phyloP scores from a whole-genome alignment of 2,888 invertebrate genomes.

The Hyposoter didymator region DNA sequence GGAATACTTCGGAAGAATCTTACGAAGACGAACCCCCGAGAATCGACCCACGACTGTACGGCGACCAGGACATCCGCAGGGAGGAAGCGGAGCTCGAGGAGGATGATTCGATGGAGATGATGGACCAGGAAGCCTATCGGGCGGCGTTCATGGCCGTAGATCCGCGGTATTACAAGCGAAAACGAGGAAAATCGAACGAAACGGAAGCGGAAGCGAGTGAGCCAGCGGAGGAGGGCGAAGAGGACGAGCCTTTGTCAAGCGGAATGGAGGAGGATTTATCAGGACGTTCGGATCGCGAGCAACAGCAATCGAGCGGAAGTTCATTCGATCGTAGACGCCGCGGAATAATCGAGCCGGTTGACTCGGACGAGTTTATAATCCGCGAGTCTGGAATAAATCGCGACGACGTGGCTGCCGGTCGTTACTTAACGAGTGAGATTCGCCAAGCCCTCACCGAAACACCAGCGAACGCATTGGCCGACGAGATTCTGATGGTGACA shows the following conservation, averaged over 20 bases:
- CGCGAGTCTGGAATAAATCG: constrained; percentile 93
- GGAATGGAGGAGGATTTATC: constrained; percentile 76
- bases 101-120: constrained; percentile 22
- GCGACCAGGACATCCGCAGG: constrained; percentile 69
- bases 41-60: constrained; percentile 76
- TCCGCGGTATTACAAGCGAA: constrained; percentile 55
- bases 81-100: background rate
- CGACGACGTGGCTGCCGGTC: constrained; percentile 92
- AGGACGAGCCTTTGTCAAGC: constrained; percentile 71
- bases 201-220: constrained; percentile 40
- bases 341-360: constrained; percentile 93
- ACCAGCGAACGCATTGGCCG: constrained; percentile 87
- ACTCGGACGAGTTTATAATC: constrained; percentile 94
- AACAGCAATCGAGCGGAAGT: constrained; percentile 87
- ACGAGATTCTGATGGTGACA: constrained; percentile 81
- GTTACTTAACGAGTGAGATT: constrained; percentile 92
- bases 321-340: constrained; percentile 86
- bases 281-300: constrained; percentile 84
- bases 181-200: background rate
- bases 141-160: constrained; percentile 67
- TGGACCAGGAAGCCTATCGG: constrained; percentile 63
- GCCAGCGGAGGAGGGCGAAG: constrained; percentile 55
- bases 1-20: constrained; percentile 69
- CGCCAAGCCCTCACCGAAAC: constrained; percentile 90
- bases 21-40: constrained; percentile 69